Evolutionary conservation across 2,888 invertebrate genomes (phyloP).

Genomic region (Agapostemon virescens): DNA sequence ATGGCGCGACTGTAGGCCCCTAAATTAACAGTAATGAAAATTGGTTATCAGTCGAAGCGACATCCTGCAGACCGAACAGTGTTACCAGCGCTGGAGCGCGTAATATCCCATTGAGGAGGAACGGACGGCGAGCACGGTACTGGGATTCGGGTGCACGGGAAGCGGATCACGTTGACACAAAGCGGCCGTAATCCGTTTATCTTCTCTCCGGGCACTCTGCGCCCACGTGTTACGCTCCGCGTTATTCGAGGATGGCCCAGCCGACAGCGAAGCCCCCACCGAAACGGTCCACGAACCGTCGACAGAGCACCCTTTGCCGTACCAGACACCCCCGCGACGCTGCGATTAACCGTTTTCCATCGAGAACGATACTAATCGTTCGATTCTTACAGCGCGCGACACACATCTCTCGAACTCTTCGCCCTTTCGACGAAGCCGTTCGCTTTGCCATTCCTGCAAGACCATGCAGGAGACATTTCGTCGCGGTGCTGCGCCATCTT

Average conservation of each 20-base stretch:
- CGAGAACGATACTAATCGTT: conserved; percentile 26
- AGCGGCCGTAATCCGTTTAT: conserved; percentile 81
- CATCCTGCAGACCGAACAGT: conserved; percentile 74
- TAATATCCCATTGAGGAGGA: conserved; percentile 78
- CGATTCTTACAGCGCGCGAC: no score
- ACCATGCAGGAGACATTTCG: no score
- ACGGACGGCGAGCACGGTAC: conserved; percentile 66
- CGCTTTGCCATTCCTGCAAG: background rate
- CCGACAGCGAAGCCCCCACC: conserved; percentile 15
- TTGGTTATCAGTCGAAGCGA: conserved; percentile 78
- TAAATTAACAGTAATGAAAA: conserved; percentile 78
- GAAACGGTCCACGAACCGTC: background rate
- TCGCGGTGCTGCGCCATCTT: no score
- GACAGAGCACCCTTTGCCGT: conserved; percentile 19
- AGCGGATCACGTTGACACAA: conserved; percentile 80
- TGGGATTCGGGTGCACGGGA: conserved; percentile 76
- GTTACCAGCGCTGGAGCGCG: conserved; percentile 78
- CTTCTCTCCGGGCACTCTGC: conserved; percentile 77
- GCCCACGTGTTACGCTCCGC: conserved; percentile 72
- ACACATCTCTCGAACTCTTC: background rate
- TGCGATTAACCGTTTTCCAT: conserved; percentile 17
- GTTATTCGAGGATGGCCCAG: conserved; percentile 65
- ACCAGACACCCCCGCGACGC: conserved; percentile 18
- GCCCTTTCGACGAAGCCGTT: background rate
- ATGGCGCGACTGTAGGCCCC: conserved; percentile 42